Evolutionary conservation across 2,113 vertebrate species (phyloP).

Genomic region (Heptranchias perlo): DNA sequence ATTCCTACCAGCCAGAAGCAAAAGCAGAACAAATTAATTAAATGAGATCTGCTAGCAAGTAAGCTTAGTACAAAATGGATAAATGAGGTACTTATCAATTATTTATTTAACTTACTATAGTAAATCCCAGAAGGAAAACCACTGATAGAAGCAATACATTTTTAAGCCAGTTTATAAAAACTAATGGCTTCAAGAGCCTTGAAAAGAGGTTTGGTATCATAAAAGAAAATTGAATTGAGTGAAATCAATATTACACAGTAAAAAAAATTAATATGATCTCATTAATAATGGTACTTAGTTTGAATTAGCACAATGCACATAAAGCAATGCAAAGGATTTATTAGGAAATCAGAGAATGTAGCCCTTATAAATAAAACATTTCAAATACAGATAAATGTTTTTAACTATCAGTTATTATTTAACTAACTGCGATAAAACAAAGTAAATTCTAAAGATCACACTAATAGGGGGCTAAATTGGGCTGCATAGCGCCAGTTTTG

Average conservation of each 20-base stretch:
- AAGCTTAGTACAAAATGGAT: conserved; percentile 30
- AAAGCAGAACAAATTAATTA: conserved; percentile 8
- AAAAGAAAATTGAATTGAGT: conserved; percentile 17
- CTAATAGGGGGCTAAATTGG: too few relatives aligned
- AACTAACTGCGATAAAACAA: not conserved
- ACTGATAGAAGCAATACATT: conserved; percentile 28
- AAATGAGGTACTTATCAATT: conserved; percentile 24
- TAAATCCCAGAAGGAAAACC: conserved; percentile 20
- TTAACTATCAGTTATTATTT: not conserved
- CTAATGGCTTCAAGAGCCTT: not conserved
- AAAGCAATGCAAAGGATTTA: not conserved
- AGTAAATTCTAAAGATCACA: not conserved
- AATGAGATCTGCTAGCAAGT: not conserved
- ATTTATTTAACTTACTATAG: conserved; percentile 19
- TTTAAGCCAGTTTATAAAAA: conserved; percentile 23
- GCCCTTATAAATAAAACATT: not conserved
- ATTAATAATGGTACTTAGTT: conserved; percentile 3
- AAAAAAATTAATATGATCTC: not conserved
- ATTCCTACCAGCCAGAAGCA: not conserved
- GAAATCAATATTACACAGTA: not conserved
- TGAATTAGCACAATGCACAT: not conserved
- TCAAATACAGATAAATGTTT: not conserved
- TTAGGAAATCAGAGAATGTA: not conserved
- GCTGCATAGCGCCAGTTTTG: too few relatives aligned
- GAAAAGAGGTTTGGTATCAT: not conserved